Conservation (phyloP, 2,113 vertebrate genomes). For the Rhinoptilus africanus region DNA sequence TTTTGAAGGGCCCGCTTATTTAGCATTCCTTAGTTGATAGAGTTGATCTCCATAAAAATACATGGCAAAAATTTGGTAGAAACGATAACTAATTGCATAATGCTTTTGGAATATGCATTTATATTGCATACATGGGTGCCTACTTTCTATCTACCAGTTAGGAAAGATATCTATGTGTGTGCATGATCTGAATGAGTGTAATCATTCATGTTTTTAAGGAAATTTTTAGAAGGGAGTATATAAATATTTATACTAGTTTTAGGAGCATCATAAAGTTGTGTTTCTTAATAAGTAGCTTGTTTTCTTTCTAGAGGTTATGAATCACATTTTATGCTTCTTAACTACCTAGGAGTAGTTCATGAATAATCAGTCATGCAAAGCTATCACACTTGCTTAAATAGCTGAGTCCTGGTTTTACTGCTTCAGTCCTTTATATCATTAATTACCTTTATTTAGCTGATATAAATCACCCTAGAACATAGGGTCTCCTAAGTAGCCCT, state of each 20-base stretch:
- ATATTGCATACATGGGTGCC: background rate
- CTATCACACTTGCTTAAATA: constrained; percentile 35
- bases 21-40: background rate
- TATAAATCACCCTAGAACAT: constrained; percentile 20
- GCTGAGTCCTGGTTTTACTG: constrained; percentile 3
- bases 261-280: background rate
- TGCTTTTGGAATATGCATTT: background rate
- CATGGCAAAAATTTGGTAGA: background rate
- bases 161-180: background rate
- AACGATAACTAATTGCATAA: background rate
- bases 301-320: constrained; percentile 43
- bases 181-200: background rate
- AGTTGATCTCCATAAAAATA: background rate
- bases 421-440: constrained; percentile 25
- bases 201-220: background rate
- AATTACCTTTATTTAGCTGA: constrained; percentile 44
- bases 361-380: constrained; percentile 48
- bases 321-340: constrained; percentile 34
- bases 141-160: background rate
- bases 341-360: constrained; percentile 20
- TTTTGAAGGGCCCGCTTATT: background rate
- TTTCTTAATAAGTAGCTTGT: constrained; percentile 17
- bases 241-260: background rate
- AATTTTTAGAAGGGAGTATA: background rate
- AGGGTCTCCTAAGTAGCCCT: background rate